Evolutionary conservation across 2,113 vertebrate genomes (phyloP).

Genomic region (Anarhynchus alexandrinus): DNA sequence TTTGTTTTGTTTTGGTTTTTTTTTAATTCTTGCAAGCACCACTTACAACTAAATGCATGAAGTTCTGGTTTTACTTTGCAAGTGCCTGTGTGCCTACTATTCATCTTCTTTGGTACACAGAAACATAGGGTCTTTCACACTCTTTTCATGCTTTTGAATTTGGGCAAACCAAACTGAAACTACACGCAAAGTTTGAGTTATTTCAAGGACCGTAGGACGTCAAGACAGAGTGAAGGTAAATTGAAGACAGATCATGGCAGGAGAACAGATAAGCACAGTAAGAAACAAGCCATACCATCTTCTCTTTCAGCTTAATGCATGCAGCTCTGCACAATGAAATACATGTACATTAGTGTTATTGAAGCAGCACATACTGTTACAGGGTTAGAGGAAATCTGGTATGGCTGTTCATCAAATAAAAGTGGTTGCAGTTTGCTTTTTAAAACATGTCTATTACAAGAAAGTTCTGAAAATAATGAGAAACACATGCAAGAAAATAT

Average conservation of each 20-base stretch:
- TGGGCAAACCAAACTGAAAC: not conserved
- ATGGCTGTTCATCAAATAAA: not conserved
- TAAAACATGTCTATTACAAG: not conserved
- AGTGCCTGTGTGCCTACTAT: not conserved
- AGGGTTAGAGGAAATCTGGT: not conserved
- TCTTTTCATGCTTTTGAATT: not conserved
- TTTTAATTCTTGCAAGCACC: not conserved
- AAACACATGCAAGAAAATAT: not conserved
- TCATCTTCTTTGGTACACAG: not conserved
- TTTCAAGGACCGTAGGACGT: fast-evolving
- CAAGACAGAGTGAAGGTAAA: not conserved
- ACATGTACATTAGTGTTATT: not conserved
- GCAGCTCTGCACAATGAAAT: not conserved
- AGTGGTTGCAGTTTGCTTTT: not conserved
- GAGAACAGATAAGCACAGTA: not conserved
- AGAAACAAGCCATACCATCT: not conserved
- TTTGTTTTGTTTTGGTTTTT: not conserved
- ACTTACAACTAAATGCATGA: not conserved
- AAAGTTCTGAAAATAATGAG: not conserved
- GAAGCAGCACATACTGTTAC: not conserved
- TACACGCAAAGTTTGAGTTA: not conserved
- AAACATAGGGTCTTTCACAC: not conserved
- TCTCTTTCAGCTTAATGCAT: not conserved
- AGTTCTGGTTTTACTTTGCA: not conserved
- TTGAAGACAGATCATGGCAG: not conserved